Evolutionary conservation across 2,797 vertebrate genomes (phyloP).

Genomic region (Toxotes lorentzi): DNA sequence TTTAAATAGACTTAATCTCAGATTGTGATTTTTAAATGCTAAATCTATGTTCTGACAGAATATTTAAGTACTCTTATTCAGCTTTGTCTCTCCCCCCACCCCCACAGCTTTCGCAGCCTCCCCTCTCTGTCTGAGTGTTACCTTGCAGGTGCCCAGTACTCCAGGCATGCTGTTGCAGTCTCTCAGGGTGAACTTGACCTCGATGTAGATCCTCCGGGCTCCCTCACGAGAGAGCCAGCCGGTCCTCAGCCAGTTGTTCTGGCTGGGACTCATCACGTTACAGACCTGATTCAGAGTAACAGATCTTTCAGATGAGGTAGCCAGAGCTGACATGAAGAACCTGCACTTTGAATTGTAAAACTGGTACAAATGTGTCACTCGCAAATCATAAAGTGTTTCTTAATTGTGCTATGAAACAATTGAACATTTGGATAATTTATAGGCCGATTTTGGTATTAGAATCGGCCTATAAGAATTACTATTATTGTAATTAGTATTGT

Average conservation of each 20-base stretch:
- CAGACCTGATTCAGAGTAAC: conserved; percentile 87
- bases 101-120: no score
- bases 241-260: conserved; percentile 98
- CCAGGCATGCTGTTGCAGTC: conserved; percentile 99
- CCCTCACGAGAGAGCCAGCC: conserved; percentile 93
- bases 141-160: conserved; percentile 95
- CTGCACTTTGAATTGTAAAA: no score
- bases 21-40: not conserved
- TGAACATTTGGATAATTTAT: no score
- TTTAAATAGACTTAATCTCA: not conserved
- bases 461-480: no score
- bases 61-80: not conserved
- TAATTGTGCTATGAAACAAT: no score
- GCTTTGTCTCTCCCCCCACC: not conserved
- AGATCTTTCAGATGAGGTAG: no score
- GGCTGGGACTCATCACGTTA: conserved; percentile 97
- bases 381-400: no score
- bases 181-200: conserved; percentile 96
- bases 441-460: no score
- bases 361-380: no score
- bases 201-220: conserved; percentile 92
- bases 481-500: no score
- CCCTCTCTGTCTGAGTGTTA: conserved; percentile 26
- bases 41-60: not conserved
- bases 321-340: no score